Evolutionary conservation across 2,797 vertebrate species (phyloP).

Genomic region (Cyclopterus lumpus): DNA sequence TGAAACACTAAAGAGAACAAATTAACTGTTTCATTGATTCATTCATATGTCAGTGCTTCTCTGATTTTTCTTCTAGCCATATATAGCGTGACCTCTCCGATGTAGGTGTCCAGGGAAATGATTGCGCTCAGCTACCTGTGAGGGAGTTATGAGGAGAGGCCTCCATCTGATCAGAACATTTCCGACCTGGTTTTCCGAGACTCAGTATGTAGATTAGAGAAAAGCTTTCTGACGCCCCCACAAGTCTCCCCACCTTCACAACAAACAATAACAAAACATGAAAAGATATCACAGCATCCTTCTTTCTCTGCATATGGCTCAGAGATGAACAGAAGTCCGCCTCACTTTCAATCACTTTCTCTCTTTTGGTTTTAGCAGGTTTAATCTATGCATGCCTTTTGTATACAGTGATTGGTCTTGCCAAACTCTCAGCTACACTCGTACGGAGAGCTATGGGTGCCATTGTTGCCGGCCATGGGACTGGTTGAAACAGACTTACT

Average conservation of each 20-base stretch:
- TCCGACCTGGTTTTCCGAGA: conserved; percentile 34
- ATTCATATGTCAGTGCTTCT: conserved; percentile 51
- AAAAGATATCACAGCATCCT: conserved; percentile 24
- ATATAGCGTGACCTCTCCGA: conserved; percentile 21
- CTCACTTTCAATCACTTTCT: conserved; percentile 32
- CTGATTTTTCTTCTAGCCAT: conserved; percentile 68
- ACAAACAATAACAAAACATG: conserved; percentile 16
- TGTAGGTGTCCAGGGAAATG: neutral
- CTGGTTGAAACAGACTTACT: conserved; percentile 60
- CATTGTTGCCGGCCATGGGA: conserved; percentile 70
- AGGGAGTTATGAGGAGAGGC: conserved; percentile 28
- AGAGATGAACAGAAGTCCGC: conserved; percentile 14
- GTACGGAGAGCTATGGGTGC: conserved; percentile 62
- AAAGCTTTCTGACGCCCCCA: conserved; percentile 28
- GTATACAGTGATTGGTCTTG: conserved; percentile 69
- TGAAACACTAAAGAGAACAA: conserved; percentile 40
- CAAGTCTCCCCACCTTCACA: conserved; percentile 24
- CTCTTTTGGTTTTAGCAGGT: conserved; percentile 77
- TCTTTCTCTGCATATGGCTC: conserved; percentile 39
- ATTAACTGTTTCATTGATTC: conserved; percentile 77
- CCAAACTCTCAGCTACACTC: conserved; percentile 70
- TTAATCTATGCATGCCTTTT: conserved; percentile 84
- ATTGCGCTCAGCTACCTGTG: conserved; percentile 2
- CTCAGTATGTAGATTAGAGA: conserved; percentile 40
- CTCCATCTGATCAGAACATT: conserved; percentile 35